Base-by-base conservation (phyloP, 2,797 vertebrate genomes). In the Ambastaia sidthimunki region DNA sequence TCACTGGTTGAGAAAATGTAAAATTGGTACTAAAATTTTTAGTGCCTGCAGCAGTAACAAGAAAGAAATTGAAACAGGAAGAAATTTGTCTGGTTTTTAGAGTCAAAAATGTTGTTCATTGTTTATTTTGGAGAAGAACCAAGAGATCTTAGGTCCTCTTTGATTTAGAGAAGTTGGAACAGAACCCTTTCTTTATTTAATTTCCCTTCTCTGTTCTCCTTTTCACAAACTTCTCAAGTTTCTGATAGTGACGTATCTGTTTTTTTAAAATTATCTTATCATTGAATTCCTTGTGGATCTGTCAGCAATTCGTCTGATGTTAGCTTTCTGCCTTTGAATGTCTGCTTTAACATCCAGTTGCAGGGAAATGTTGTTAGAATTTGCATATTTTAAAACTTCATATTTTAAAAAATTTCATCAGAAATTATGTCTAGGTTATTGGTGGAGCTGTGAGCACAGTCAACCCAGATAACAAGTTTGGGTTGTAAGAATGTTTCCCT, bases 81-180 rank as follows among this genome's bases (percentile, higher is more conserved):
- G 3, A 60, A 84, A 71, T 72, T 71, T 71, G 31, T 70, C 66
- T 79, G 82, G 21, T 83, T n/a, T 57, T 63, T n/a, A 59, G 0
- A 28, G 82, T 78, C 83, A 80, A 86, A 69, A 72, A 83, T 76
- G 74, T 72, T 80, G 21, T 59, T 87, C 63, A 66, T 74, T 86
- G 71, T 89, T 89, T 87, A 80, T 86, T 82, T 87, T 85, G 83
- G 84, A 87, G 10, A 15, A 41, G 70, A 76, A 78, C 78, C 82
- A 84, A 50, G 44, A 34, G 74, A 21, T 28, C 34, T 54, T 41
- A 70, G 65, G 11, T 31, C 82, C 68, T 57, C 4, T 18, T 9
- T 82, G 79, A 74, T 87, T 66, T 74, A 78, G 31, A 48, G 41
- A 66, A 66, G 1, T 60, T 83, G 86, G 88, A 88, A 78, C 83